phyloP scores from a whole-genome alignment of 2,113 vertebrate species.

The Percopsis transmontana region DNA sequence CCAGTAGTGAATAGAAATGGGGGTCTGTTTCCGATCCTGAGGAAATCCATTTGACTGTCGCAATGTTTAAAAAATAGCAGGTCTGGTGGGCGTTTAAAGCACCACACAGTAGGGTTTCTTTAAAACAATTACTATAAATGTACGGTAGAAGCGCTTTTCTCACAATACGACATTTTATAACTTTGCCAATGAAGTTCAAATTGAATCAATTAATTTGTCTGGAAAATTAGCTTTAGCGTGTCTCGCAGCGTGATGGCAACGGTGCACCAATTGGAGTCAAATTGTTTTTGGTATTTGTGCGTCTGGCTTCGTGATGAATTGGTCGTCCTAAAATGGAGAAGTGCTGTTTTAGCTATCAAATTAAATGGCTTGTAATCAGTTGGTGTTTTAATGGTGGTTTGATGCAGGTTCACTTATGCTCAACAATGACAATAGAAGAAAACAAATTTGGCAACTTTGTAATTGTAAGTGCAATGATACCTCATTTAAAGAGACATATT shows the following conservation, averaged over 20 bases:
- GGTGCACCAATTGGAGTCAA: conserved; percentile 73
- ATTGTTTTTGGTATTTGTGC: conserved; percentile 73
- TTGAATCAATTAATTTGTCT: conserved; percentile 75
- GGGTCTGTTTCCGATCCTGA: conserved; percentile 58
- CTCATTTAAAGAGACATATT: conserved; percentile 66
- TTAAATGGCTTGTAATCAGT: conserved; percentile 79
- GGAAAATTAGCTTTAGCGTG: conserved; percentile 79
- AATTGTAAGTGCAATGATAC: conserved; percentile 72
- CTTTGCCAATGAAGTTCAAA: conserved; percentile 70
- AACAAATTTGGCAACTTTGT: conserved; percentile 65
- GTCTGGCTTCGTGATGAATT: conserved; percentile 70
- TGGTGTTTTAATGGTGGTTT: conserved; percentile 71
- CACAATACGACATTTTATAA: conserved; percentile 75
- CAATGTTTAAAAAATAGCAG: conserved; percentile 66
- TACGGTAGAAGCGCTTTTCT: conserved; percentile 65
- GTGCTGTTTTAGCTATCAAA: conserved; percentile 73
- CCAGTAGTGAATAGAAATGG: conserved; percentile 73
- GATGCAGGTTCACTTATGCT: conserved; percentile 67
- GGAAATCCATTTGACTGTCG: conserved; percentile 70
- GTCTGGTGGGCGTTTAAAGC: conserved; percentile 66
- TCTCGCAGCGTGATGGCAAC: conserved; percentile 73
- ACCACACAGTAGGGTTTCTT: conserved; percentile 62
- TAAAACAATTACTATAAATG: conserved; percentile 76
- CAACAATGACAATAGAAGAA: conserved; percentile 63
- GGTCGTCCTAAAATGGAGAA: conserved; percentile 68